phyloP scores from a whole-genome alignment of 2,888 invertebrate species.

The Spodoptera exigua region DNA sequence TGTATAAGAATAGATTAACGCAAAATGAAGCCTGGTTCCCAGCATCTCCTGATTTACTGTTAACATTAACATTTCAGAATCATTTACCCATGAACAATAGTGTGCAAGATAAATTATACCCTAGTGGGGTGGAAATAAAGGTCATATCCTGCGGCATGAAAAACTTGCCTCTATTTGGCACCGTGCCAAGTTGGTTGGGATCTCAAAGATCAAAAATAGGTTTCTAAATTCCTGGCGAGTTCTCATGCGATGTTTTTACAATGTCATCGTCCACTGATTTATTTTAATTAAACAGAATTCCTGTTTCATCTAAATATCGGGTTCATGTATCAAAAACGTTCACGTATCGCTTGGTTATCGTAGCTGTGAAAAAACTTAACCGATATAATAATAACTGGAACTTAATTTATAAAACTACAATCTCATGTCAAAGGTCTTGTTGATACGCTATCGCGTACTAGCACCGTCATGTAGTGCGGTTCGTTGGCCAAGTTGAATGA shows the following conservation, averaged over 20 bases:
- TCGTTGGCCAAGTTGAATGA: constrained; percentile 61
- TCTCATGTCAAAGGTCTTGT: constrained; percentile 48
- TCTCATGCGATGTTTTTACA: constrained; percentile 5
- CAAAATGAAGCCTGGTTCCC: constrained; percentile 39
- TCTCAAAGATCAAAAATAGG: constrained; percentile 15
- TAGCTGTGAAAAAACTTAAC: constrained; percentile 35
- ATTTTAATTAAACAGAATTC: neutral
- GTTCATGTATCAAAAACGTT: constrained; percentile 16
- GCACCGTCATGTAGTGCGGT: constrained; percentile 52
- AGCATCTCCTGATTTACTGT: constrained; percentile 45
- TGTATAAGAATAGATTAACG: constrained; percentile 37
- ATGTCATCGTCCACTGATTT: constrained; percentile 5
- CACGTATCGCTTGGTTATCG: constrained; percentile 19
- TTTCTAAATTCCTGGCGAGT: constrained; percentile 5
- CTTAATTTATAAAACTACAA: constrained; percentile 45
- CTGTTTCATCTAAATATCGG: neutral
- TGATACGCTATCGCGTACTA: constrained; percentile 49
- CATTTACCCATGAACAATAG: constrained; percentile 44
- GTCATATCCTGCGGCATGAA: constrained; percentile 35
- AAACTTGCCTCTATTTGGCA: constrained; percentile 45
- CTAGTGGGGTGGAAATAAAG: constrained; percentile 47
- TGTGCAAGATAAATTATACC: constrained; percentile 39
- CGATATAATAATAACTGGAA: constrained; percentile 27
- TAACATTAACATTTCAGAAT: constrained; percentile 51
- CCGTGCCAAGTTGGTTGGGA: constrained; percentile 45